Base-by-base conservation (phyloP, 1,140 invertebrate species). In the Muscidifurax raptorellus region DNA sequence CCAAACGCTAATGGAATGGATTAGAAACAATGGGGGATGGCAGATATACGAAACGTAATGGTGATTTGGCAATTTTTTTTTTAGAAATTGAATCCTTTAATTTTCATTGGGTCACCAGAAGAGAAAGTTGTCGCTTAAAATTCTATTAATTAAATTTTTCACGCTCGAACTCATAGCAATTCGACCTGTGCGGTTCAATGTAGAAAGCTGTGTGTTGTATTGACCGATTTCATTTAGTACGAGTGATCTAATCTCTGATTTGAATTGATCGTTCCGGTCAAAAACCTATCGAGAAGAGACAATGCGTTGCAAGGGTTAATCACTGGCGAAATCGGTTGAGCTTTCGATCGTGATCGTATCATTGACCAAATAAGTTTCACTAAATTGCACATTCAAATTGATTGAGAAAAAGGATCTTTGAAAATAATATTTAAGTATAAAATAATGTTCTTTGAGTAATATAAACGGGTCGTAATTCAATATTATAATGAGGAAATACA, bases 101-200 rank as follows among this genome's bases (percentile, higher is more conserved):
- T 76, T 44, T 76, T 76, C n/a, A 47, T 44, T 76, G 74, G 40
- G n/a, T 76, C 74, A 28, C 74, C 22, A 76, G 32, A 72, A 72
- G 74, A 76, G 74, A 76, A 76, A 76, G 74, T 76, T 76, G 40
- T 76, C 74, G 52, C 22, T 59, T 18, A 6, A 59, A 59, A 59
- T 76, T 44, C 27, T 28, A 72, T 72, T 72, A 72, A 72, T 72
- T 72, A 15, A 32, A 72, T 72, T 59, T 59, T 59, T 59, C 52
- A 59, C 52, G 52, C 52, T 59, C 22, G 15, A n/a, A 7, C 52
- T 59, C 22, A 5, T 59, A 59, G 6, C 3, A 7, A n/a, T 59
- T 59, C 52, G 22, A n/a, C 22, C 52, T 5, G 52, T n/a, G 22
- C 52, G 52, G 52, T 59, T 59, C 52, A n/a, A 22, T 59, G 18